Conservation (phyloP, 2,113 vertebrate genomes). For the Pycnonotus jocosus region DNA sequence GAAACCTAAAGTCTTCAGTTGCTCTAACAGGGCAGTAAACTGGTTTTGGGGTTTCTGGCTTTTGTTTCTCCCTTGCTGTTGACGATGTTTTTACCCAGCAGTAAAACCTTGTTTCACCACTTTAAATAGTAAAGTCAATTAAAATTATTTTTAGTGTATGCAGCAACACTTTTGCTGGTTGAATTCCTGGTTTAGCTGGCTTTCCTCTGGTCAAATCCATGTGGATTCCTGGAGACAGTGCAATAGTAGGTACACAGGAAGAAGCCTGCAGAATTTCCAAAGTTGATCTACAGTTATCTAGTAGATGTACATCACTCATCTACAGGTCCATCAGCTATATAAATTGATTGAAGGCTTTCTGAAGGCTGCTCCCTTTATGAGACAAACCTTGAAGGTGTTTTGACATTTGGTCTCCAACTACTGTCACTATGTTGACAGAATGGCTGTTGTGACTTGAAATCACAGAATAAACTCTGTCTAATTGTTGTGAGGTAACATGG, state of each 20-base stretch:
- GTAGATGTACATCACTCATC: not conserved
- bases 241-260: not conserved
- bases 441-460: not conserved
- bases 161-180: not conserved
- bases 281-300: accelerated
- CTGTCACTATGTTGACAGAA: not conserved
- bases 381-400: not conserved
- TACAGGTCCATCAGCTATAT: not conserved
- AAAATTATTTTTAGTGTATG: not conserved
- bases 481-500: not conserved
- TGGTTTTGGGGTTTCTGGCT: not conserved
- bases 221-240: not conserved
- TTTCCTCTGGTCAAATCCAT: not conserved
- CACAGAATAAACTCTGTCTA: not conserved
- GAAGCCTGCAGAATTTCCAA: not conserved
- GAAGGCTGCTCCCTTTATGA: not conserved
- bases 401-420: accelerated
- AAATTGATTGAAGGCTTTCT: not conserved
- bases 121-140: not conserved
- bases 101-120: not conserved
- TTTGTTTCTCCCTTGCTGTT: not conserved
- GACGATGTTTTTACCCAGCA: not conserved
- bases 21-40: not conserved
- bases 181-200: not conserved
- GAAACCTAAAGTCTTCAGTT: not conserved